phyloP scores from a whole-genome alignment of 2,888 invertebrate species.

The Orthosia incerta region DNA sequence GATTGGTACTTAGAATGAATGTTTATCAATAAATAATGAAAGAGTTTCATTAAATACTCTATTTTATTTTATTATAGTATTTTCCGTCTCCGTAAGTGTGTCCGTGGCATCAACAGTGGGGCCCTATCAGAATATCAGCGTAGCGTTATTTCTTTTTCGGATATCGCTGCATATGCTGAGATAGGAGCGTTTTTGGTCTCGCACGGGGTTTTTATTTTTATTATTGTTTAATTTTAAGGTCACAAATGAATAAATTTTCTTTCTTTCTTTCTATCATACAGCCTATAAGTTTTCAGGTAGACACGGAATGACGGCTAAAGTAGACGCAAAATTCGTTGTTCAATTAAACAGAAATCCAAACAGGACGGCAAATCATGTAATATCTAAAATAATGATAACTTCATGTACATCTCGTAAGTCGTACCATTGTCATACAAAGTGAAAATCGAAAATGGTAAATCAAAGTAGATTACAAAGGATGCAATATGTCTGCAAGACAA shows the following conservation, averaged over 20 bases:
- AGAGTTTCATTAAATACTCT: neutral
- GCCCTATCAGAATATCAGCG: no score
- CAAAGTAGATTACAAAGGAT: conserved; percentile 31
- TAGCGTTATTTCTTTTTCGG: no score
- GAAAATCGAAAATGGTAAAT: conserved; percentile 46
- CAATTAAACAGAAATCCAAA: neutral
- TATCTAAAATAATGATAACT: neutral
- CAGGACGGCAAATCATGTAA: neutral
- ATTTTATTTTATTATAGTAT: no score
- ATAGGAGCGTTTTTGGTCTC: no score
- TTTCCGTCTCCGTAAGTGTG: no score
- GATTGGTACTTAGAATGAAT: neutral
- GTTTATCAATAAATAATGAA: neutral
- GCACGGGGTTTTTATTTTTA: no score
- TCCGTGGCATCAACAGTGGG: no score
- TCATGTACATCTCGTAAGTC: neutral
- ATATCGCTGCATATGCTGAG: no score
- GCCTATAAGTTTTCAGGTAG: neutral
- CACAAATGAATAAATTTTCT: no score
- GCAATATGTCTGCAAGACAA: conserved; percentile 39
- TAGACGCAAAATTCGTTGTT: neutral
- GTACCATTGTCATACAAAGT: conserved; percentile 26
- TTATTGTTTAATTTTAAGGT: no score
- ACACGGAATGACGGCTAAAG: neutral
- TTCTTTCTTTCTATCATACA: no score